Evolutionary conservation across 92 coral and sea anemone genomes (phyloP), one percentile per base, ranked within the genome.

Genomic region (Hydrozoanthus gracilis): DNA sequence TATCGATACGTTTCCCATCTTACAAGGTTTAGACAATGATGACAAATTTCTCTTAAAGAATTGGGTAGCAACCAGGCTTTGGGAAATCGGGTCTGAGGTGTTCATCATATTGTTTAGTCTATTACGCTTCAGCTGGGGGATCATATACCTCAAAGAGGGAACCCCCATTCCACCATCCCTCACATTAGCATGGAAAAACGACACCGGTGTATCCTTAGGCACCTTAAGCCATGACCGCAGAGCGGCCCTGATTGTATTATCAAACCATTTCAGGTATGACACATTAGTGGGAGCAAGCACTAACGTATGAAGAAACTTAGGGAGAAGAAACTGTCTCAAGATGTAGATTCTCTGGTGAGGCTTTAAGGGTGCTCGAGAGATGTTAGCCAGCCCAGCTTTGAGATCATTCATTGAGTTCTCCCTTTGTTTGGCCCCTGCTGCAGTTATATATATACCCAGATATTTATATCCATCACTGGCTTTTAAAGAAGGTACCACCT

Each of bases 281-380:
- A 46, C 5, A 4, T 49, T 16, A 0, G 15, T 16, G 12, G 70
- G 17, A 0, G 86, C 13, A 6, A 89, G 76, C 20, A 55, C 80
- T 14, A 89, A 58, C 45, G 75, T 71, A n/a, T 89, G 92, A 11
- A 18, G 62, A 14, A 46, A 4, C 3, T 27, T 4, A 2, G 91
- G 91, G 4, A 85, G 3, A 11, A 89, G 52, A 50, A 75, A 16
- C 5, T 8, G 9, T 16, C 35, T 48, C 11, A 60, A 44, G 1
- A 85, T 67, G 20, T 49, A 73, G 7, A 85, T 15, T 10, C 71
- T 64, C 71, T 85, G 89, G 16, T 84, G 92, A 0, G 88, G 92
- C 78, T 89, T 78, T 5, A 89, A 64, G 0, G 89, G 89, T 4
- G 86, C 86, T 9, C 44, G 4, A 0, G 89, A 45, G 55, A 76